Percentiles rank a stretch among this genome's conserved stretches.
Evolutionary conservation across 2,888 invertebrate genomes (phyloP).

Genomic region (Arctia plantaginis): DNA sequence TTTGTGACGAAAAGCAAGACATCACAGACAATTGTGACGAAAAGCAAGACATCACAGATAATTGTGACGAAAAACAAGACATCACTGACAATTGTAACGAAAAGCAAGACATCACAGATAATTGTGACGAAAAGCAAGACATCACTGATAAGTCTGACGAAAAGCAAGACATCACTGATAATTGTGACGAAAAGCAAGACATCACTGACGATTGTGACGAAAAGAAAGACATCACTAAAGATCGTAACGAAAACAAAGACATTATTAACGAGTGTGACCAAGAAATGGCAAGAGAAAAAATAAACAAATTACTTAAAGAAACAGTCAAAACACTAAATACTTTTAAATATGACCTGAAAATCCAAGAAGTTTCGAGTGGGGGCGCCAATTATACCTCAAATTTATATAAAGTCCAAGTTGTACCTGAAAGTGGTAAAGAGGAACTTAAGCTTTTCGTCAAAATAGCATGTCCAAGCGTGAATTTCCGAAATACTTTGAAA

Average conservation of each 20-base stretch:
- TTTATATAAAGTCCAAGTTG: conserved; percentile 25
- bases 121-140: background rate
- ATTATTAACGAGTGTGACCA: background rate
- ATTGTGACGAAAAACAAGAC: background rate
- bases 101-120: background rate
- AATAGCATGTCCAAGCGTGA: conserved; percentile 17
- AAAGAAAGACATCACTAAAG: background rate
- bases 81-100: background rate
- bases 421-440: conserved; percentile 1
- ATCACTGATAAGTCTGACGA: background rate
- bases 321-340: background rate
- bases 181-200: background rate
- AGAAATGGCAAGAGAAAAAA: background rate
- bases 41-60: background rate
- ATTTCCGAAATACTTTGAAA: background rate
- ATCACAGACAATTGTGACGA: background rate
- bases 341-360: conserved; percentile 15
- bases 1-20: background rate
- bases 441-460: conserved; percentile 22
- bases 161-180: background rate
- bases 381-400: conserved; percentile 62
- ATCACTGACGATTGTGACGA: background rate
- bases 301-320: background rate
- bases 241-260: background rate
- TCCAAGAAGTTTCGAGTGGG: conserved; percentile 48